Percentiles rank a stretch among this genome's conserved stretches.
phyloP scores from a whole-genome alignment of 2,888 invertebrate genomes.

The Acrocera orbiculus region DNA sequence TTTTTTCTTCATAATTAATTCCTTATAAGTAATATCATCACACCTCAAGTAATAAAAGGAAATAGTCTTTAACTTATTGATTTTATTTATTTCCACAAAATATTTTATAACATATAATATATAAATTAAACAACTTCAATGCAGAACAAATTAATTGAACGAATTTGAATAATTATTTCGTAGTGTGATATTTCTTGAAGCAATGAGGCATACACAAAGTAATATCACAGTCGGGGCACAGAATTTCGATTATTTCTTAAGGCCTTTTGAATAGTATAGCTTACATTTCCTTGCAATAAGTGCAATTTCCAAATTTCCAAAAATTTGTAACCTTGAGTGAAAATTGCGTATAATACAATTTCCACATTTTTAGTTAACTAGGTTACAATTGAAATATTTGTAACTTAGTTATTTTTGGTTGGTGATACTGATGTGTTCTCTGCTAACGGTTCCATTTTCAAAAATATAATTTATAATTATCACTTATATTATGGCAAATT shows the following conservation, averaged over 20 bases:
- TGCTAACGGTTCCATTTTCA: no score
- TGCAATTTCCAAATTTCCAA: no score
- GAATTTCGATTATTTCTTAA: constrained; percentile 2
- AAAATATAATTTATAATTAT: no score
- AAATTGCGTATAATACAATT: no score
- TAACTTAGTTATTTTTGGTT: no score
- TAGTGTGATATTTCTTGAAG: constrained; percentile 2
- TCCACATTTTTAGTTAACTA: no score
- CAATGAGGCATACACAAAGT: constrained; percentile 2
- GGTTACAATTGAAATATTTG: no score
- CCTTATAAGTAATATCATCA: no score
- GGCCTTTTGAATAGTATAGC: constrained; percentile 1
- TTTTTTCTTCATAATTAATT: not conserved
- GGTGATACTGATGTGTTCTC: no score
- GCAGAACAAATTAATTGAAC: not conserved
- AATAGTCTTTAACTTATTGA: constrained; percentile 1
- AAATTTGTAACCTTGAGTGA: no score
- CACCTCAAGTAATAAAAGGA: not conserved
- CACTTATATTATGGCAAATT: no score
- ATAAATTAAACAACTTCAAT: not conserved
- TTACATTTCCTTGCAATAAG: not conserved
- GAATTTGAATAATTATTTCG: constrained; percentile 2
- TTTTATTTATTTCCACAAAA: constrained; percentile 1
- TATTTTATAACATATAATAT: not conserved
- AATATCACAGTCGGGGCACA: constrained; percentile 1